Base-by-base conservation (phyloP, 2,888 invertebrate species). In the Drosophila cyrtoloma region DNA sequence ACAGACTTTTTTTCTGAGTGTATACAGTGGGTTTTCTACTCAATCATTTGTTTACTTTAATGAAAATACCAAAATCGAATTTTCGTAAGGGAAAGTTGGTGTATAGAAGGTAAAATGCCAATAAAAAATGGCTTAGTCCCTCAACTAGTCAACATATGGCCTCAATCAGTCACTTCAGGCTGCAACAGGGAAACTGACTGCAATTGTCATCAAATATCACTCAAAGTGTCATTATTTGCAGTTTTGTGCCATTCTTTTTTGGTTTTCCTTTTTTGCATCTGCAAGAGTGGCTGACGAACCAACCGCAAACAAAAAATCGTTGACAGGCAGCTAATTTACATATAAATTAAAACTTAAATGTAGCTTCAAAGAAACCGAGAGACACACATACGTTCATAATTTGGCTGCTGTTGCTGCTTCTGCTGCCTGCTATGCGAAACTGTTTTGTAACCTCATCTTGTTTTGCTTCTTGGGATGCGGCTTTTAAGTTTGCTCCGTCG, bases 321-420 rank as follows among this genome's bases (percentile, higher is more conserved):
- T 64, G 77, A 57, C 72, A 58, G 75, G 47, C 58, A 71, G 73
- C 84, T 87, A 82, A 87, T 89, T 87, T 87, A 82, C 87, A 87
- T 89, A 87, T 87, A 87, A 89, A 87, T 87, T 87, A 89, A 89
- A 87, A 86, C 84, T 77, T 75, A 82, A 89, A 77, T 75, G 71
- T 76, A 58, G 66, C 71, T 72, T 53, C 61, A 66, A 66, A 74
- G 60, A 58, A 60, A 71, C 61, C 56, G 39, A 64, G 39, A 64
- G 50, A 65, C 69, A 53, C 60, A 66, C 65, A 70, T 58, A 72
- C 63, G 35, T 35, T 39, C 65, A 71, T 66, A 65, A 75, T 64
- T 63, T 71, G 67, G 67, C n/a, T 42, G 42, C n/a, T 42, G n/a
- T n/a, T 37, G 37, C 5, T 37, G 42, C 47, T 22, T 4, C 1